Evolutionary conservation across 2,113 vertebrate species (phyloP).

Genomic region (Catagonus wagneri): DNA sequence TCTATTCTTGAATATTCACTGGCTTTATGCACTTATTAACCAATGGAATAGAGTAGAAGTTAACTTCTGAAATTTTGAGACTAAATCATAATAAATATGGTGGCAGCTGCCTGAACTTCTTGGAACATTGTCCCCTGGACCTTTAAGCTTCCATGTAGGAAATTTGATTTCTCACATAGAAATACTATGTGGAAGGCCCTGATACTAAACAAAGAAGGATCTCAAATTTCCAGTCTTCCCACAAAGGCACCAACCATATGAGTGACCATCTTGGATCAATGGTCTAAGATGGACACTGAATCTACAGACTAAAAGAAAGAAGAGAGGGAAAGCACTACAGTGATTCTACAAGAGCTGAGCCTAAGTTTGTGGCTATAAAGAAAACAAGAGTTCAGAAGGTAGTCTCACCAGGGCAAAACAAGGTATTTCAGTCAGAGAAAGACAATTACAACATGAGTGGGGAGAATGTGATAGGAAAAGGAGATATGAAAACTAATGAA

Average conservation of each 20-base stretch:
- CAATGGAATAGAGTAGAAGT: neutral
- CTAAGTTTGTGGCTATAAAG: neutral
- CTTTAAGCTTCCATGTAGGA: neutral
- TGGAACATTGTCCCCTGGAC: neutral
- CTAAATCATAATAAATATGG: neutral
- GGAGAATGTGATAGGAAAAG: neutral
- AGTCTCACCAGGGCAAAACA: neutral
- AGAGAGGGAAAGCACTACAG: neutral
- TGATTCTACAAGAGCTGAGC: neutral
- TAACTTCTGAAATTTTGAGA: neutral
- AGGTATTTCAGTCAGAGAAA: neutral
- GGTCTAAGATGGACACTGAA: neutral
- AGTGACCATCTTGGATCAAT: neutral
- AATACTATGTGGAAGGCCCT: neutral
- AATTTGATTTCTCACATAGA: neutral
- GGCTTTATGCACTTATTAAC: neutral
- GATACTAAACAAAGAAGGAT: neutral
- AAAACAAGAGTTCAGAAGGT: neutral
- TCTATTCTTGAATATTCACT: neutral
- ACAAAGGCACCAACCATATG: neutral
- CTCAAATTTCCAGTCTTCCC: neutral
- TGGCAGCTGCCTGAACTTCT: neutral
- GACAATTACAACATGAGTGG: neutral
- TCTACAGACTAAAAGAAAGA: neutral
- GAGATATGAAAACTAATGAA: neutral